These are phyloP conservation scores for Pangasius djambal DNA, from an alignment of 2,797 vertebrate genomes.

Conservation along the genomic window DNA sequence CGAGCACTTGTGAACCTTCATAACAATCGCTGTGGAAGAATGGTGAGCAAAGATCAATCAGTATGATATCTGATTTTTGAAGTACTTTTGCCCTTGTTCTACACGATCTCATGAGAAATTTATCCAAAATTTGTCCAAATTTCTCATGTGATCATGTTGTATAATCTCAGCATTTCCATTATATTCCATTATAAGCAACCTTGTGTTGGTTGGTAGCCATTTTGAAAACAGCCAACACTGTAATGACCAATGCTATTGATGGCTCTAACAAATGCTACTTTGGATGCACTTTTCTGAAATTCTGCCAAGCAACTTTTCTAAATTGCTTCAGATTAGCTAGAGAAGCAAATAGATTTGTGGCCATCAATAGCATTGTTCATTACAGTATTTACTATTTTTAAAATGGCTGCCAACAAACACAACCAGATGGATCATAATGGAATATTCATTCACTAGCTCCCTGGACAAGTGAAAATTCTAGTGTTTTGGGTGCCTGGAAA, in stretches of 20 bases:
- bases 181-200: no score
- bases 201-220: not conserved
- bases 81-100: not conserved
- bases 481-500: not conserved
- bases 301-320: not conserved
- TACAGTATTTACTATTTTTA: not conserved
- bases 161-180: not conserved
- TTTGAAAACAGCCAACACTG: not conserved
- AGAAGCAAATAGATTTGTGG: not conserved
- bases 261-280: not conserved
- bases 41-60: conserved; percentile 74
- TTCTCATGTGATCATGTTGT: not conserved
- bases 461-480: not conserved
- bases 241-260: not conserved
- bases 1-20: conserved; percentile 97
- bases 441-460: not conserved
- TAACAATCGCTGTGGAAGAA: conserved; percentile 97
- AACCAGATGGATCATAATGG: not conserved
- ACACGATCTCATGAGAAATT: no score
- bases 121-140: not conserved
- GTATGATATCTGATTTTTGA: not conserved
- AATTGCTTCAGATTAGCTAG: not conserved
- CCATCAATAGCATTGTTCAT: not conserved
- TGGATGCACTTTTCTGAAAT: not conserved
- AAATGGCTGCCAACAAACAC: not conserved